Evolutionary conservation across 2,113 vertebrate genomes (phyloP).

Genomic region (Pomatostomus ruficeps): DNA sequence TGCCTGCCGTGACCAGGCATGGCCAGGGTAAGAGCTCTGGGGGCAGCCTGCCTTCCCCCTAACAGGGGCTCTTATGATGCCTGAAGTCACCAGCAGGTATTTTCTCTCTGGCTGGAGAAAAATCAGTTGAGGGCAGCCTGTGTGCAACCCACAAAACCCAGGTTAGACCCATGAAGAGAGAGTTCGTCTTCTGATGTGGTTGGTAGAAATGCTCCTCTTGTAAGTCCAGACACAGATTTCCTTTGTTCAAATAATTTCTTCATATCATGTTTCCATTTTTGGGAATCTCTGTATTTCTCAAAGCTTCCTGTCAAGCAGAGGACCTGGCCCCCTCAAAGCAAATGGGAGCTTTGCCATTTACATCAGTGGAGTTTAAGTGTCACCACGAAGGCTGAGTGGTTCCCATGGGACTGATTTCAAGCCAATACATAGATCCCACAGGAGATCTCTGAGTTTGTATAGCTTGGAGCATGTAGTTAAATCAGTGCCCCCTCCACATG

Average conservation of each 20-base stretch:
- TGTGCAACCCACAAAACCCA: neutral
- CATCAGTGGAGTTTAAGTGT: conserved; percentile 38
- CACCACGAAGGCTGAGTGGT: neutral
- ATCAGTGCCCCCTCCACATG: neutral
- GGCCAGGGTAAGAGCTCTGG: neutral
- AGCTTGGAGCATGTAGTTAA: neutral
- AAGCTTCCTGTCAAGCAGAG: conserved; percentile 14
- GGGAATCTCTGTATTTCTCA: conserved; percentile 1
- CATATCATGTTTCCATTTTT: neutral
- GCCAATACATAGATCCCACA: neutral
- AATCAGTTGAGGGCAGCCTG: neutral
- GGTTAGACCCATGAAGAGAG: neutral
- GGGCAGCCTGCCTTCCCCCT: neutral
- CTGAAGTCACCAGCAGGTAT: neutral
- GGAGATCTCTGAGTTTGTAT: neutral
- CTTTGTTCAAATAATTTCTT: neutral
- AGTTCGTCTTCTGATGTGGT: neutral
- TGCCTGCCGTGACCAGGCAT: neutral
- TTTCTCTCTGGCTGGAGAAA: neutral
- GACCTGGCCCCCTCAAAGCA: conserved; percentile 1
- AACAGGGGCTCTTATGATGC: neutral
- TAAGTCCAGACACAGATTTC: neutral
- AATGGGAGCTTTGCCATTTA: conserved; percentile 15
- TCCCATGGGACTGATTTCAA: neutral
- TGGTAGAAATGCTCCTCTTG: neutral